Conservation (phyloP, 1,140 invertebrate genomes). For the Pogonognathellus flavescens region DNA sequence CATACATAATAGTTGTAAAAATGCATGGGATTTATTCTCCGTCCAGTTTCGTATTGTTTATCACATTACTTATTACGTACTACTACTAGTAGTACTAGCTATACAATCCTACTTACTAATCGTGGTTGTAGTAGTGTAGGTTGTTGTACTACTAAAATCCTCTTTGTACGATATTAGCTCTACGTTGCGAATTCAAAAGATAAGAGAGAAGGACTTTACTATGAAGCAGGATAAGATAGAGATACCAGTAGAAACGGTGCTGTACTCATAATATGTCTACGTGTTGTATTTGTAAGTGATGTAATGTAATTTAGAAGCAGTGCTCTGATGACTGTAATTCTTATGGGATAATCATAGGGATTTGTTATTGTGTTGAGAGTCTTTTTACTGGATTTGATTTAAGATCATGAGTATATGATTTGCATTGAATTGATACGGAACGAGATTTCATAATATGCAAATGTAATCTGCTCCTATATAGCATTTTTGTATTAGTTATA, state of each 20-base stretch:
- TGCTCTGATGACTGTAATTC: slow-evolving; percentile 42
- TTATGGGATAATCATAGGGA: slow-evolving; percentile 19
- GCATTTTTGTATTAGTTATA: too few relatives aligned
- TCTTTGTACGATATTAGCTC: too few relatives aligned
- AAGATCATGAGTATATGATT: slow-evolving; percentile 40
- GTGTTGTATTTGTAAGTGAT: not conserved
- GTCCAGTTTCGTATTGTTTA: too few relatives aligned
- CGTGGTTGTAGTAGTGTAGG: too few relatives aligned
- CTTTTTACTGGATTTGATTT: slow-evolving; percentile 41
- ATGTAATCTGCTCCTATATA: slow-evolving; percentile 4
- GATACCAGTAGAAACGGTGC: not conserved
- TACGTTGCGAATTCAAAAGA: too few relatives aligned
- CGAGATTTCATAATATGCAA: slow-evolving; percentile 6
- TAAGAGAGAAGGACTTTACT: too few relatives aligned
- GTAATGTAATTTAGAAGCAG: slow-evolving; percentile 45
- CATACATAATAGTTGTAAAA: too few relatives aligned
- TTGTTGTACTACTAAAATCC: too few relatives aligned
- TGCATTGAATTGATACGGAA: slow-evolving; percentile 39
- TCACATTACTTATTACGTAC: too few relatives aligned
- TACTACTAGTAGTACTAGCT: too few relatives aligned
- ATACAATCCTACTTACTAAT: too few relatives aligned
- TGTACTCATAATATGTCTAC: not conserved
- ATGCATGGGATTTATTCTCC: too few relatives aligned
- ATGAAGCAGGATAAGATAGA: not conserved
- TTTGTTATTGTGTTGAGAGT: slow-evolving; percentile 42